Base-by-base conservation (phyloP, 2,113 vertebrate genomes). In the Otis tarda region DNA sequence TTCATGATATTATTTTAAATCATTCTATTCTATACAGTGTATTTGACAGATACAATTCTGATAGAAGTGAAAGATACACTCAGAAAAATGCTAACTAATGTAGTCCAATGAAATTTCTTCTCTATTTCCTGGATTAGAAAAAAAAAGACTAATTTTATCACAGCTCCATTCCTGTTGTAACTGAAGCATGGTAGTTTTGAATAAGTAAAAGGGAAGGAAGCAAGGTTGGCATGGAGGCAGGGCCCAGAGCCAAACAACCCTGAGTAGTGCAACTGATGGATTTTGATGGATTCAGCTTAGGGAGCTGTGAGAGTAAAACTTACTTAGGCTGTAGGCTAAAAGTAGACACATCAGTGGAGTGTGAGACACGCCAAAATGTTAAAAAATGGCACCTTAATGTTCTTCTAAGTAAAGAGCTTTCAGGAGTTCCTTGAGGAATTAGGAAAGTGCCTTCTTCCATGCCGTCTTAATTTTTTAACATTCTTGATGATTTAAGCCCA, bases 171-270 rank as follows among this genome's bases (percentile, higher is more conserved):
- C 9, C 17, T 60, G 10, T 75, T 57, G 41, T 27, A 49, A 28
- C 0, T 80, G 45, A 76, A 80, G 28, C 14, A 14, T 24, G 12
- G 15, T 27, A 41, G 13, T 43, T 80, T 27, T 52, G n/a, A 63
- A 43, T n/a, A 53, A 63, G 73, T 47, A 45, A 30, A 77, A 56
- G 5, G 22, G 33, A 59, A 64, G 10, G 20, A 47, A 60, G 12
- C 3, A 28, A 56, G 6, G 2, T 0, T 28, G 37, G 7, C 8
- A 39, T 17, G 21, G 24, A 28, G 6, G 24, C 3, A 43, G 17
- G 30, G n/a, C 39, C 6, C 39, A 83, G 53, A 50, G 24, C 27
- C 43, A 80, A 41, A 43, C 27, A 71, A 7, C 12, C 11, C 8
- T 61, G 23, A 56, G 4, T 3, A 25, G 18, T 22, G 25, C 12